Conservation (phyloP, 2,113 vertebrate species). For the Rattus rattus region DNA sequence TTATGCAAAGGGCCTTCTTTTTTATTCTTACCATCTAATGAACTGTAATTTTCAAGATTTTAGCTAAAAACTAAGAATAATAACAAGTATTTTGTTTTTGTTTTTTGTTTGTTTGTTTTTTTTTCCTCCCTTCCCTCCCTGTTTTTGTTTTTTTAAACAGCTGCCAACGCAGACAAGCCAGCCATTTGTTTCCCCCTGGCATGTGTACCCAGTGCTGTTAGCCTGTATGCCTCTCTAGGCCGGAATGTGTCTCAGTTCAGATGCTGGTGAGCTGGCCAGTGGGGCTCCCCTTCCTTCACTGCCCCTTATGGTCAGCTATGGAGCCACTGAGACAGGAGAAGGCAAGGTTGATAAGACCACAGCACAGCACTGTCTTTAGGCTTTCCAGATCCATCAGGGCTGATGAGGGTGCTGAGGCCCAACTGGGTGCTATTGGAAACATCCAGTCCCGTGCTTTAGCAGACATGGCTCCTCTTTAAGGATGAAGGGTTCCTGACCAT, state of each 20-base stretch:
- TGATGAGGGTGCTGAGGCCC: background rate
- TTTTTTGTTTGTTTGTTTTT: too few species aligned
- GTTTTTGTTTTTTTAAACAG: too few species aligned
- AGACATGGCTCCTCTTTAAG: background rate
- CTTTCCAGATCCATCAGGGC: background rate
- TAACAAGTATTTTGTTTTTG: too few species aligned
- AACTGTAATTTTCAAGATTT: background rate
- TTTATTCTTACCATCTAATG: background rate
- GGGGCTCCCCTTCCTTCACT: background rate
- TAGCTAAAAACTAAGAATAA: background rate
- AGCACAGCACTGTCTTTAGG: background rate
- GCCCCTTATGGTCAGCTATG: background rate
- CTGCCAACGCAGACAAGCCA: background rate
- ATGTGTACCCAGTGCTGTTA: background rate
- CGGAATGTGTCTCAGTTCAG: background rate
- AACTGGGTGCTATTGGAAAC: background rate
- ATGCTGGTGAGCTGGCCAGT: background rate
- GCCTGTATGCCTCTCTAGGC: slow-evolving; percentile 6
- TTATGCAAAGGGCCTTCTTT: slow-evolving; percentile 9
- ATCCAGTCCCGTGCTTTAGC: background rate
- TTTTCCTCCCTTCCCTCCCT: too few species aligned
- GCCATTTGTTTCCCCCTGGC: background rate
- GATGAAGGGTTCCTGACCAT: background rate
- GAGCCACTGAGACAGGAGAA: background rate
- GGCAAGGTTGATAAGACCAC: background rate